Conservation (phyloP, 2,888 invertebrate species). For the Dascillus cervinus region DNA sequence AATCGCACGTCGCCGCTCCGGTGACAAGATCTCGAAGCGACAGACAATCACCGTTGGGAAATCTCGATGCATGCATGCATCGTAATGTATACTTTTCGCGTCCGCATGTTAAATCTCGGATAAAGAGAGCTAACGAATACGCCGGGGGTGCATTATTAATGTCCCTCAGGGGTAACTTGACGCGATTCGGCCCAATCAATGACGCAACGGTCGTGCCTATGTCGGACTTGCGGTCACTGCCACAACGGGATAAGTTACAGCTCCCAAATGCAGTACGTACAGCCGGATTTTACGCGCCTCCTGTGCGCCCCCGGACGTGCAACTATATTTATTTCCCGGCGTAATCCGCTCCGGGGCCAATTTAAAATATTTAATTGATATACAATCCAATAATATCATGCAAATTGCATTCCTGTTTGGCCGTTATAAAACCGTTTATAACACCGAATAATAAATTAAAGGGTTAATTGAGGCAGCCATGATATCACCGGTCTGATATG, state of each 20-base stretch:
- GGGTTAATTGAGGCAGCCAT: constrained; percentile 25
- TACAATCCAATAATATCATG: constrained; percentile 21
- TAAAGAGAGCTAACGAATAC: constrained; percentile 33
- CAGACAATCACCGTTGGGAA: constrained; percentile 21
- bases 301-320: background rate
- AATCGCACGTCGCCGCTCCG: constrained; percentile 17
- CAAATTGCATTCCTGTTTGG: constrained; percentile 25
- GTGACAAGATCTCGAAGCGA: constrained; percentile 19
- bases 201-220: constrained; percentile 27
- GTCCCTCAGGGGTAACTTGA: constrained; percentile 37
- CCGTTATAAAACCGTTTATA: constrained; percentile 25
- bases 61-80: constrained; percentile 22
- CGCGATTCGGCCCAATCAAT: constrained; percentile 41
- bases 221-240: constrained; percentile 23
- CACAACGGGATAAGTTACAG: constrained; percentile 36
- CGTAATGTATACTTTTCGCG: constrained; percentile 15
- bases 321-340: background rate
- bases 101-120: constrained; percentile 5
- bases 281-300: constrained; percentile 6
- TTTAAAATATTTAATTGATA: constrained; percentile 20
- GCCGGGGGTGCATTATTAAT: constrained; percentile 39
- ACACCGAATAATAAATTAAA: constrained; percentile 28
- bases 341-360: too few relatives aligned
- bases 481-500: constrained; percentile 14
- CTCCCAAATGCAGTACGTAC: constrained; percentile 19